Percentiles rank a stretch among this genome's conserved stretches.
Conservation (phyloP, 2,797 vertebrate species). For the Lagorchestes hirsutus region DNA sequence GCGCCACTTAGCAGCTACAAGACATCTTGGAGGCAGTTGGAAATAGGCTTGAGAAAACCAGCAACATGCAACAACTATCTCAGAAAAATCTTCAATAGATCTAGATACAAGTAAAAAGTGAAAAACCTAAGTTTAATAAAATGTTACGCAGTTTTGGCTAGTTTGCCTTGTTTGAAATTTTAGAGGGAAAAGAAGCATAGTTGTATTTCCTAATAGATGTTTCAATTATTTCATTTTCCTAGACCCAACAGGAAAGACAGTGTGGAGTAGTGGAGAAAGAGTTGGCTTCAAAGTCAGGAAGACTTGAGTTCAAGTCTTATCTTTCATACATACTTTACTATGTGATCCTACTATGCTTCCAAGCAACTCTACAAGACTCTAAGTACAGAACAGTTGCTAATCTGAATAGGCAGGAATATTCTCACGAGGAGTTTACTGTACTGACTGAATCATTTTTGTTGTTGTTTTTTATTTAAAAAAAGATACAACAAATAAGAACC, state of each 20-base stretch:
- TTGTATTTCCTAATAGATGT: constrained; percentile 39
- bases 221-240: constrained; percentile 41
- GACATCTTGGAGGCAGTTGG: neutral
- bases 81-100: neutral
- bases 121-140: neutral
- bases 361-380: neutral
- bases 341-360: neutral
- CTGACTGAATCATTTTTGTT: neutral
- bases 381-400: neutral
- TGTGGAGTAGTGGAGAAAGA: constrained; percentile 30
- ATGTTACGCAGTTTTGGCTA: neutral
- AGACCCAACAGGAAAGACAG: constrained; percentile 1
- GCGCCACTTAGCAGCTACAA: neutral
- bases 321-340: neutral
- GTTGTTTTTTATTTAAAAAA: neutral
- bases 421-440: neutral
- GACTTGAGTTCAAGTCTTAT: neutral
- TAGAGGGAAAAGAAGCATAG: constrained; percentile 34
- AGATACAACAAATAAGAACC: neutral
- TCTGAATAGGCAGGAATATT: neutral
- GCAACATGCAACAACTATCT: neutral
- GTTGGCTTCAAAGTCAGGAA: neutral
- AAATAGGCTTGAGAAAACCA: neutral
- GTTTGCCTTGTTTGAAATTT: constrained; percentile 56
- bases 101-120: neutral